These are phyloP conservation scores for Sebastes oblongus DNA, from an alignment of 2,797 vertebrate species.

Conservation along the genomic window DNA sequence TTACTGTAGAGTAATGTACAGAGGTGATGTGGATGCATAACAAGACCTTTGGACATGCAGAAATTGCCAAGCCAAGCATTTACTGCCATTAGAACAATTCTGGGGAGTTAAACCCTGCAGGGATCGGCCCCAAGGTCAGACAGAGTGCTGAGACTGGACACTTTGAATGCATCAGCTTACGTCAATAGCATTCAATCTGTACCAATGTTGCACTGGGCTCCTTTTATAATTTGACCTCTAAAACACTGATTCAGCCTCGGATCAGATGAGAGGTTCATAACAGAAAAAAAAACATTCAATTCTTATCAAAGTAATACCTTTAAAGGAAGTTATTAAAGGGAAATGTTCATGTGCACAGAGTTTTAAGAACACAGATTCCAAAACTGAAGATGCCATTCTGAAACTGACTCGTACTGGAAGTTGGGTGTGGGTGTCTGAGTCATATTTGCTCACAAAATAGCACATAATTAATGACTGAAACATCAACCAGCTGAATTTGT, in stretches of 20 bases:
- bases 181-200: conserved; percentile 19
- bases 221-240: conserved; percentile 6
- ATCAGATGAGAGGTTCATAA: background rate
- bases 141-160: conserved; percentile 50
- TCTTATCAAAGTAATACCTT: background rate
- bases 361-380: background rate
- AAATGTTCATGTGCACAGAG: background rate
- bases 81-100: conserved; percentile 34
- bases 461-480: background rate
- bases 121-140: conserved; percentile 48
- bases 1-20: background rate
- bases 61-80: conserved; percentile 60
- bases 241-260: background rate
- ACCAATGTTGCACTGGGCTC: background rate
- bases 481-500: background rate
- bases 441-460: background rate
- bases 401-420: background rate
- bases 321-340: background rate
- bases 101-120: conserved; percentile 43
- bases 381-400: background rate
- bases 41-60: conserved; percentile 18
- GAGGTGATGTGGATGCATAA: conserved; percentile 50
- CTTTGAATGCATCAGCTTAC: conserved; percentile 14
- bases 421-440: background rate
- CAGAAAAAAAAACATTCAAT: background rate